phyloP scores from a whole-genome alignment of 1,140 invertebrate species.

The Apis florea region DNA sequence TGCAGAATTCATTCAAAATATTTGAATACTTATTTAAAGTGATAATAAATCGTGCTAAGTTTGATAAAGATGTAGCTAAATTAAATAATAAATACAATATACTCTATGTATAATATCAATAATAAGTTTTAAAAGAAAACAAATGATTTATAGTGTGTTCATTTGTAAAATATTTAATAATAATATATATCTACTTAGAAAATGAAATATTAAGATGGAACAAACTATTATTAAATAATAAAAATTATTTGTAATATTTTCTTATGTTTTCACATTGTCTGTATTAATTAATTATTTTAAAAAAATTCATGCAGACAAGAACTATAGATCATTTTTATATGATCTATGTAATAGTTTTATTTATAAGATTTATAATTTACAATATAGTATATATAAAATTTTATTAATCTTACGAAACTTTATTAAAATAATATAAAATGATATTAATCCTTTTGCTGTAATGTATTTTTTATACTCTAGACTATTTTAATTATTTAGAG shows the following conservation, averaged over 20 bases:
- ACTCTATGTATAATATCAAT: too few relatives aligned
- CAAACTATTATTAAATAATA: neutral
- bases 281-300: constrained; percentile 6
- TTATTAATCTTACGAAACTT: neutral
- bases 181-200: constrained; percentile 6
- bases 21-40: neutral
- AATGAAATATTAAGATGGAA: neutral
- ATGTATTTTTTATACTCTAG: neutral
- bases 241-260: constrained; percentile 10
- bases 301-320: neutral
- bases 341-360: neutral
- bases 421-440: neutral
- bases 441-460: constrained; percentile 28
- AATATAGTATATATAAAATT: neutral
- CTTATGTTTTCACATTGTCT: neutral
- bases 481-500: neutral
- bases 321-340: neutral
- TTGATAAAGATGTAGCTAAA: neutral
- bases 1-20: neutral
- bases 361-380: constrained; percentile 5
- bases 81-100: constrained; percentile 5
- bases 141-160: neutral
- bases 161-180: constrained; percentile 26
- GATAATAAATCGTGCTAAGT: neutral
- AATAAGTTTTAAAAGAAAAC: constrained; percentile 8